Conservation (phyloP, 2,797 vertebrate species). For the Micropoecilia bifurca region DNA sequence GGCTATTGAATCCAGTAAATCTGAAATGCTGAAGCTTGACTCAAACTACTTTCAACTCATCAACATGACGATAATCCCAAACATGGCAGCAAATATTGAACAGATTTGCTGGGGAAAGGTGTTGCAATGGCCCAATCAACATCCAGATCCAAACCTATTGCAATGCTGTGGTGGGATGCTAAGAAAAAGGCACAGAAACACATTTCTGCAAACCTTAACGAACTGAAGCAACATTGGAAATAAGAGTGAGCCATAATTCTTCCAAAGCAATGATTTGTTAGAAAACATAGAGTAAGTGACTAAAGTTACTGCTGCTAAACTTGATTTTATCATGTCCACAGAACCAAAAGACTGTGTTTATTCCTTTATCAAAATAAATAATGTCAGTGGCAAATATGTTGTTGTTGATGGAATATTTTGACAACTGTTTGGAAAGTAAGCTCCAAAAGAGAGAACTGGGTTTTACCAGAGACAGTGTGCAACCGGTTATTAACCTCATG, state of each 20-base stretch:
- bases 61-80: background rate
- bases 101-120: background rate
- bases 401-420: background rate
- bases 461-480: background rate
- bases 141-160: background rate
- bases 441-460: background rate
- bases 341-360: background rate
- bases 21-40: background rate
- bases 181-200: background rate
- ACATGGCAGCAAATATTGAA: background rate
- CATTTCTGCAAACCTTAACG: background rate
- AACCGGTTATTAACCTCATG: background rate
- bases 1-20: background rate
- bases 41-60: background rate
- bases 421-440: background rate
- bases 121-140: background rate
- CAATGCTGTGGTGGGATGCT: background rate
- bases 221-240: background rate
- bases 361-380: background rate
- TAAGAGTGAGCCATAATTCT: background rate
- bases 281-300: background rate
- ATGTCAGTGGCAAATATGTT: background rate
- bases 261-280: background rate
- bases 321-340: background rate
- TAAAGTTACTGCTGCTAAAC: background rate